phyloP scores from a whole-genome alignment of 2,113 vertebrate species.

The Rhinoderma darwinii region DNA sequence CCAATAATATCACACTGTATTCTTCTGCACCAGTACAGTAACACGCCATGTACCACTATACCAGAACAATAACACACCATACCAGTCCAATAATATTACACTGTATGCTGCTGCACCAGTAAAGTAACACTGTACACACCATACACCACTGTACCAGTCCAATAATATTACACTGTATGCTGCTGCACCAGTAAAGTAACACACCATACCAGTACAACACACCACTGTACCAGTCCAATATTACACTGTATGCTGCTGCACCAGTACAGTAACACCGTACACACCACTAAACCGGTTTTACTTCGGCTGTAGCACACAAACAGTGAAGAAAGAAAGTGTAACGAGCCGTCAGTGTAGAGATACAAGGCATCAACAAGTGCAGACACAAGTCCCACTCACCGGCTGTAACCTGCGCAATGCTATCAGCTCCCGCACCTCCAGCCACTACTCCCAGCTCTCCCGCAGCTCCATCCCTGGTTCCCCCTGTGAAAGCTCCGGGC shows the following conservation, averaged over 20 bases:
- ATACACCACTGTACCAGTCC: neutral
- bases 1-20: neutral
- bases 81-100: neutral
- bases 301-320: too few species aligned
- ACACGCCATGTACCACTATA: neutral
- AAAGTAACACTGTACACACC: neutral
- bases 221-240: neutral
- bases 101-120: neutral
- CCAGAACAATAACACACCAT: neutral
- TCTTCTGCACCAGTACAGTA: neutral
- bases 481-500: neutral
- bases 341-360: neutral
- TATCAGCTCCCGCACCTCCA: neutral
- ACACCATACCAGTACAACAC: too few species aligned
- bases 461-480: neutral
- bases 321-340: neutral
- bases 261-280: neutral
- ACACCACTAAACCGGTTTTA: neutral
- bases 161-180: neutral
- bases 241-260: neutral
- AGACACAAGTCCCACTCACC: neutral
- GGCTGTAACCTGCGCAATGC: neutral
- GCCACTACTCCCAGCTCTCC: neutral
- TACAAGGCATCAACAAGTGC: constrained; percentile 38
- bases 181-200: neutral